Evolutionary conservation across 2,797 vertebrate species (phyloP), one percentile per base, ranked within the genome.

Genomic region (Sebastolobus alascanus): DNA sequence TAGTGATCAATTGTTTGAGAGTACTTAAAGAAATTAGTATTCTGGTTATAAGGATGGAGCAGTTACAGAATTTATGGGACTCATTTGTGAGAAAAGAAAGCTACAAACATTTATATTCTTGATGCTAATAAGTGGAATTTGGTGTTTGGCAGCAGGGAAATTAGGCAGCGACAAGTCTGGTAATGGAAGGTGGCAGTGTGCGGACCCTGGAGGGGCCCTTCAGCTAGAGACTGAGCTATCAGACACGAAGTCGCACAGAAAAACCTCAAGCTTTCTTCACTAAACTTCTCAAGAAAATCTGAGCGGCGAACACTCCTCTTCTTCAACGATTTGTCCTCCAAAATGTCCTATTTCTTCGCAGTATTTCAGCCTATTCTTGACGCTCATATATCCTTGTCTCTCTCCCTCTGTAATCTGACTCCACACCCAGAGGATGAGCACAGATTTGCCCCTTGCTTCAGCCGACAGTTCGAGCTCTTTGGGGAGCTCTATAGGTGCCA

Each of bases 401-500:
- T 25, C 43, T 46, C 16, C 40, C 10, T 67, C 64, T 83, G 54
- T 83, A 78, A 85, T 86, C 81, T 68, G 68, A 73, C 75, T 82
- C 55, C 31, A 54, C 68, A n/a, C 79, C 37, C 84, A 64, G 60
- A 77, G 71, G 83, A 85, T 25, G 76, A 72, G 67, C 3, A 65
- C 65, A 64, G 79, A 77, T 77, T 60, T 85, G 22, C 71, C 55
- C 22, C 59, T 83, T 66, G 64, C 74, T 80, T 69, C 25, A 8
- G 72, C 67, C 89, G 92, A 87, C 84, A 82, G 79, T 59, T 22
- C 1, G 73, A 52, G 55, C 68, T 87, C 90, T 85, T 80, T 16
- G 8, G 88, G 77, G 91, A 87, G 55, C 40, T 73, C 43, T 5
- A 6, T 58, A 70, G 52, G 74, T 56, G 63, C 43, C 54, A 65